A percentile compares a stretch with the other conserved stretches of the same genome.
phyloP scores from a whole-genome alignment of 2,888 invertebrate genomes.

The Drosophila vallismaia region DNA sequence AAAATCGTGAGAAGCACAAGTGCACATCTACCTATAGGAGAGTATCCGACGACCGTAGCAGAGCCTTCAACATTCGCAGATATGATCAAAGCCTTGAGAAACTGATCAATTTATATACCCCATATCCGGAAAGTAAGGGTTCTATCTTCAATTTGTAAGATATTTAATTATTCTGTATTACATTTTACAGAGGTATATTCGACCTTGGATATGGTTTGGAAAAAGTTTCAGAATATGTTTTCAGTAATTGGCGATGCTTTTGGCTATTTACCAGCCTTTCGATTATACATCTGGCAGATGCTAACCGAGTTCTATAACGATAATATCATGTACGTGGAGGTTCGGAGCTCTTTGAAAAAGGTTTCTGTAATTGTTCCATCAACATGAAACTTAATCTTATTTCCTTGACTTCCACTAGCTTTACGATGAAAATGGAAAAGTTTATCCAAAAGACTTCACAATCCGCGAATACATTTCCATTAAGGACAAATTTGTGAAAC shows the following conservation, averaged over 20 bases:
- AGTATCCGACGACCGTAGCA: slow-evolving; percentile 81
- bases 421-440: slow-evolving; percentile 86
- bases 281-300: slow-evolving; percentile 85
- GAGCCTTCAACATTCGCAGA: slow-evolving; percentile 78
- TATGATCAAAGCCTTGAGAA: slow-evolving; percentile 86
- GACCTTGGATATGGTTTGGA: slow-evolving; percentile 84
- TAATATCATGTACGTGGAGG: slow-evolving; percentile 87
- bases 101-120: slow-evolving; percentile 86
- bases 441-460: slow-evolving; percentile 84
- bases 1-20: slow-evolving; percentile 49
- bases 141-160: background rate
- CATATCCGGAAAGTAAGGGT: slow-evolving; percentile 84
- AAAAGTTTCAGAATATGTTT: slow-evolving; percentile 85
- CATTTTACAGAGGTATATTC: slow-evolving; percentile 74
- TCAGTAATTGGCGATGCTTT: slow-evolving; percentile 84
- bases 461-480: slow-evolving; percentile 81
- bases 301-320: slow-evolving; percentile 86
- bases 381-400: background rate
- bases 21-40: slow-evolving; percentile 67
- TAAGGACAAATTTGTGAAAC: slow-evolving; percentile 84
- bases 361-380: background rate
- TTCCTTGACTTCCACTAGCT: slow-evolving; percentile 70
- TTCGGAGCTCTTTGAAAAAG: slow-evolving; percentile 82
- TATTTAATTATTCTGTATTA: background rate
- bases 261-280: slow-evolving; percentile 85